Conservation (phyloP, 1,140 invertebrate genomes). For the Drosophila pseudoobscura region DNA sequence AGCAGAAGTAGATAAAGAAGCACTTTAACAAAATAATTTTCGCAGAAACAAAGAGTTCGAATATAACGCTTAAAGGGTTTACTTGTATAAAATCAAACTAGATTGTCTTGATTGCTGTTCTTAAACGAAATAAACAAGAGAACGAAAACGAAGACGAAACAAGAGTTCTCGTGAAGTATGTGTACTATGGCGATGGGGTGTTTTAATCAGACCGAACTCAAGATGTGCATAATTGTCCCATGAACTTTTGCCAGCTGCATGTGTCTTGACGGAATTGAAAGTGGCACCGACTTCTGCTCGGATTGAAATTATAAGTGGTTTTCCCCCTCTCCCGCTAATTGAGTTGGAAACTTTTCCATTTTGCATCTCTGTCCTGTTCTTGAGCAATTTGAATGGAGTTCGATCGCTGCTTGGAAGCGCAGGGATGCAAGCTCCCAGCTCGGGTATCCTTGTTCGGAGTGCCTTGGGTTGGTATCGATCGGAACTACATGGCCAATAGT, state of each 20-base stretch:
- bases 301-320: slow-evolving; percentile 2
- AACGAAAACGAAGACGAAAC: too few relatives aligned
- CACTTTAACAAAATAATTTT: slow-evolving; percentile 60
- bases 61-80: slow-evolving; percentile 37
- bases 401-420: slow-evolving; percentile 22
- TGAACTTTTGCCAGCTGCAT: too few relatives aligned
- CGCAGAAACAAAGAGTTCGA: slow-evolving; percentile 55
- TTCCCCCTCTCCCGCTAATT: too few relatives aligned
- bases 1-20: slow-evolving; percentile 77
- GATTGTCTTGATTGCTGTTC: background rate
- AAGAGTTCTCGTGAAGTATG: too few relatives aligned
- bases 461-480: slow-evolving; percentile 9
- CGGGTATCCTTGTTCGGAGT: slow-evolving; percentile 5
- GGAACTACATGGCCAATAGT: background rate
- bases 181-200: too few relatives aligned
- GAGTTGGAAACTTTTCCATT: background rate
- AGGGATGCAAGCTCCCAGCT: slow-evolving; percentile 32
- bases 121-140: too few relatives aligned
- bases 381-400: slow-evolving; percentile 33
- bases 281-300: background rate
- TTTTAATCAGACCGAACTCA: too few relatives aligned
- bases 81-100: slow-evolving; percentile 17
- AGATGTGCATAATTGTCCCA: too few relatives aligned
- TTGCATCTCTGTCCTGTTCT: slow-evolving; percentile 3
- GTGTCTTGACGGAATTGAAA: too few relatives aligned